Evolutionary conservation across 2,797 vertebrate genomes (phyloP), one percentile per base, ranked within the genome.

Genomic region (Sphenopsis melanotis): DNA sequence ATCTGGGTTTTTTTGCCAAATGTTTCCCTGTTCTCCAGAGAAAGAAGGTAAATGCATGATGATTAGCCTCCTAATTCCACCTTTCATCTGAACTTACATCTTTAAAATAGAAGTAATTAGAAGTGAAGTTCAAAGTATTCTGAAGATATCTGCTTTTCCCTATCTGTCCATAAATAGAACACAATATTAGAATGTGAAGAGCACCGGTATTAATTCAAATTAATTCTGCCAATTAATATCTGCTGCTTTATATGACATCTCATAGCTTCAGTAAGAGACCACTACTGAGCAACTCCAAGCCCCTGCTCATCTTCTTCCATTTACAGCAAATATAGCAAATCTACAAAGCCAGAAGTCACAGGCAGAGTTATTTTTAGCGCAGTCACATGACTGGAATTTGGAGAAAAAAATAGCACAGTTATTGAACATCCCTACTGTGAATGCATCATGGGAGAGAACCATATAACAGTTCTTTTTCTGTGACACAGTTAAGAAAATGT

Each of bases 401-500:
- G 17, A 91, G 84, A 34, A 85, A 90, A 93, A 97, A 91, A 93
- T 89, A 90, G 83, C 63, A 69, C 74, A 22, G 78, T 77, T 95
- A 93, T 94, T 90, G 92, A 97, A 92, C 60, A 90, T 74, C 74
- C 34, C 78, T 84, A 76, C 75, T 90, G 83, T 60, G 63, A 89
- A 89, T 74, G 83, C 49, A 92, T 92, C 86, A 82, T 74, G 77
- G 70, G 74, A 93, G 42, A 90, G 60, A 90, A 87, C 9, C 11
- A 3, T 59, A 13, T 63, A 89, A 42, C 71, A 77, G 46, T 52
- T 88, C 68, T 78, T 85, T 78, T 80, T 92, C 82, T 91, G 65
- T 76, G 37, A 59, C n/a, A 85, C 42, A 63, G 46, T 3, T 83
- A 65, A 91, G 79, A 91, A 92, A 94, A 93, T 32, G n/a, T 20